A percentile compares a stretch with the other conserved stretches of the same genome.
These are phyloP conservation scores for Sorex fumeus DNA, from an alignment of 2,113 vertebrate species.

Conservation along the genomic window DNA sequence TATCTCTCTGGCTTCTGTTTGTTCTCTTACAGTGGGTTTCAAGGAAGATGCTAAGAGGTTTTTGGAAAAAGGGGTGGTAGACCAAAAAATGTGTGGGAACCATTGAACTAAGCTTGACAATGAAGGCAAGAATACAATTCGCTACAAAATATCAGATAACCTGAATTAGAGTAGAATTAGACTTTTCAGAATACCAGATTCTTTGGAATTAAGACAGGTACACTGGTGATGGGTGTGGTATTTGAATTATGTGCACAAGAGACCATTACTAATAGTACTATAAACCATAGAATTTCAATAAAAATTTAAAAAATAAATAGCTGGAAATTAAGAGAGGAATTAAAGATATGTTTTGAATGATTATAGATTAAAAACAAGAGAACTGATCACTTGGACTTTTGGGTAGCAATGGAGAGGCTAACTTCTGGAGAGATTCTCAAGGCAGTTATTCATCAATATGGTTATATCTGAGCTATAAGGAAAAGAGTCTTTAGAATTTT, in stretches of 20 bases:
- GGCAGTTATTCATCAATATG: background rate
- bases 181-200: background rate
- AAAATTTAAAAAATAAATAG: no score
- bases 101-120: constrained; percentile 8
- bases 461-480: background rate
- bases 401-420: background rate
- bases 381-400: background rate
- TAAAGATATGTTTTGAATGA: background rate
- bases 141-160: background rate
- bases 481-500: background rate
- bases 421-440: constrained; percentile 13
- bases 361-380: background rate
- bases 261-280: no score
- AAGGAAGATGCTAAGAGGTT: no score
- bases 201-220: background rate
- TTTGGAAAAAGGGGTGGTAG: no score
- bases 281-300: no score
- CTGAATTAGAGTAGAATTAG: background rate
- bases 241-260: no score
- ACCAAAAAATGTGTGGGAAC: no score
- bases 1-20: no score
- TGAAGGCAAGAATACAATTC: background rate
- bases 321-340: background rate
- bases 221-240: no score
- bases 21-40: no score